Percentiles rank a stretch among this genome's conserved stretches.
Conservation (phyloP, 2,888 invertebrate genomes). For the Drosophila maculinotata region DNA sequence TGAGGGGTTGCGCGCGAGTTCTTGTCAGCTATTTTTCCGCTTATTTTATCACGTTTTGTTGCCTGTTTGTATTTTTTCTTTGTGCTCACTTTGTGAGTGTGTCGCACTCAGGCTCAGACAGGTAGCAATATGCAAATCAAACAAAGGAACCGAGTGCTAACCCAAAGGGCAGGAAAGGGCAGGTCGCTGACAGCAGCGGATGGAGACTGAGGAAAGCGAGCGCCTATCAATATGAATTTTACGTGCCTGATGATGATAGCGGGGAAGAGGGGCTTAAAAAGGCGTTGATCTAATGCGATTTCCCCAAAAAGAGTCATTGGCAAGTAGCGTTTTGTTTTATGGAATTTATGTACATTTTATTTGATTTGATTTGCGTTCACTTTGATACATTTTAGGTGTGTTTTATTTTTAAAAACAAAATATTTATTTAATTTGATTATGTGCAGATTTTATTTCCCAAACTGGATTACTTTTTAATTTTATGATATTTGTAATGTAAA, state of each 20-base stretch:
- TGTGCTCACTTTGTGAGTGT: constrained; percentile 42
- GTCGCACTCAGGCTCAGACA: constrained; percentile 58
- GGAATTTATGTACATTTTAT: constrained; percentile 23
- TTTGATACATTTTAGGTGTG: not conserved
- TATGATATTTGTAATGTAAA: too few relatives aligned
- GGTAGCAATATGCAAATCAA: constrained; percentile 79
- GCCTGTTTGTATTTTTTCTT: constrained; percentile 45
- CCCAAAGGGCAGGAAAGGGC: constrained; percentile 30
- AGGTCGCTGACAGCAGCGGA: constrained; percentile 38
- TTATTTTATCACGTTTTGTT: constrained; percentile 73
- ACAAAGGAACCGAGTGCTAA: constrained; percentile 48
- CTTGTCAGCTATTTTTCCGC: constrained; percentile 74
- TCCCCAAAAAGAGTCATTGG: constrained; percentile 46
- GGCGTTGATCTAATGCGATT: constrained; percentile 65
- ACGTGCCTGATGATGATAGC: constrained; percentile 43
- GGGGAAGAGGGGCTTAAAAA: constrained; percentile 14
- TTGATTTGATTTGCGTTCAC: constrained; percentile 10
- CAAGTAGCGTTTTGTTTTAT: constrained; percentile 22
- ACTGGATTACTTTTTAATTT: not conserved
- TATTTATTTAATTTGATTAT: not conserved
- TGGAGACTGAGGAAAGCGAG: constrained; percentile 12
- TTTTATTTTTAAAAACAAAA: constrained; percentile 1
- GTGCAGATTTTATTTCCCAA: not conserved
- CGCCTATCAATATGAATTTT: constrained; percentile 61
- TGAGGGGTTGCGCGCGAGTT: constrained; percentile 14